These are phyloP conservation scores for Pipra filicauda DNA, from an alignment of 2,113 vertebrate genomes.

Conservation along the genomic window DNA sequence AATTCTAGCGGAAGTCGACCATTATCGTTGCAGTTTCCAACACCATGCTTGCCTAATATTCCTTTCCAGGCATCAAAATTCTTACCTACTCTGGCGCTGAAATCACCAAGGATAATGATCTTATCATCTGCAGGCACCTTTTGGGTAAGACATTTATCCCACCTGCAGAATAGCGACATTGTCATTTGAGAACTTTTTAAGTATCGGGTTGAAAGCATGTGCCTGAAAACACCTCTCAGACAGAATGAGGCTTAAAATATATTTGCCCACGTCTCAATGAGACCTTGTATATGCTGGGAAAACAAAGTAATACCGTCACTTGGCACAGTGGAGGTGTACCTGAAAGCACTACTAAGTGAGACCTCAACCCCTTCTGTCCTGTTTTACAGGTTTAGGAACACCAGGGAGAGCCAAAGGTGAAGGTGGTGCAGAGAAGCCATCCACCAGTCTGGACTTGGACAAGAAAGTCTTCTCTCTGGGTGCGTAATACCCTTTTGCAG, in stretches of 20 bases:
- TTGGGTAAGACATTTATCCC: background rate
- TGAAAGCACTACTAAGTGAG: background rate
- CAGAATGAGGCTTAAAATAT: background rate
- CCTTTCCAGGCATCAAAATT: no score
- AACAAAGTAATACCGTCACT: background rate
- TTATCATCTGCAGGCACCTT: no score
- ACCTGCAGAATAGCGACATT: background rate
- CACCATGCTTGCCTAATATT: no score
- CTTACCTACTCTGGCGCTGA: no score
- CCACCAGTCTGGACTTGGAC: fast-evolving
- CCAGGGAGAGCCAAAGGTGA: background rate
- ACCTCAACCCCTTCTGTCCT: background rate
- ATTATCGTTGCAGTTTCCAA: no score
- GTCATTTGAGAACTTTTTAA: background rate
- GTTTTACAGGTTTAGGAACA: background rate
- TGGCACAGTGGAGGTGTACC: background rate
- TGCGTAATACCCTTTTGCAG: fast-evolving
- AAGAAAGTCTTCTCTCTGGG: background rate
- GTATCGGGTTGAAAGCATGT: background rate
- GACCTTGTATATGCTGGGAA: background rate
- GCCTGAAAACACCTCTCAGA: background rate
- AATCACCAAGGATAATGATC: no score
- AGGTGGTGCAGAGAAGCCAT: background rate
- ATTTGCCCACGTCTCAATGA: background rate
- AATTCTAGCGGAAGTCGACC: no score